A percentile compares a stretch with the other conserved stretches of the same genome.
Evolutionary conservation across 92 coral and sea anemone genomes (phyloP).

Genomic region (Palythoa grandis): DNA sequence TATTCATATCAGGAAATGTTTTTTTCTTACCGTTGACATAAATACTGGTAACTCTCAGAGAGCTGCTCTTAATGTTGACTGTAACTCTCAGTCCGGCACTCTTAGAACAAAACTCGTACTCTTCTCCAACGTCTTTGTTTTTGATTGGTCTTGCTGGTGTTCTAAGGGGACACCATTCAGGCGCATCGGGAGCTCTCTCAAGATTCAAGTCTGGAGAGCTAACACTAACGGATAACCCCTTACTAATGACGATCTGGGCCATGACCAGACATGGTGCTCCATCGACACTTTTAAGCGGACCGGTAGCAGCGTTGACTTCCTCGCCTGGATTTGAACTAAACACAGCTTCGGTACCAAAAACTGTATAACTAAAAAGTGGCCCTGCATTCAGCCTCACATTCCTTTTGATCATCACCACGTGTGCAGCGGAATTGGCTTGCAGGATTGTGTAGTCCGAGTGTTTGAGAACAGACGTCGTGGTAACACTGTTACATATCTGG

Average conservation of each 20-base stretch:
- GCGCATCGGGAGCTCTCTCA: neutral
- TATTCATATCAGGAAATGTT: neutral
- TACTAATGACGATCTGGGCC: conserved; percentile 7
- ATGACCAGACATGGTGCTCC: conserved; percentile 27
- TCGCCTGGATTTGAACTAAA: neutral
- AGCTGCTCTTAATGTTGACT: neutral
- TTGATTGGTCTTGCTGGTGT: neutral
- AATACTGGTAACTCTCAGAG: neutral
- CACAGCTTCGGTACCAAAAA: conserved; percentile 1
- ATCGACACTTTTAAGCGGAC: conserved; percentile 33
- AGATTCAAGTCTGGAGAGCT: conserved; percentile 55
- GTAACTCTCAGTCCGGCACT: neutral
- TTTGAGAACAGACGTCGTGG: neutral
- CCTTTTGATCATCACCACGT: conserved; percentile 32
- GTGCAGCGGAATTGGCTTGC: conserved; percentile 44
- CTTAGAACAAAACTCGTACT: neutral
- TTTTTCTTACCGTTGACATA: neutral
- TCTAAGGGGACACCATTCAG: neutral
- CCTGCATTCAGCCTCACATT: neutral
- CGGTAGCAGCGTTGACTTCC: neutral
- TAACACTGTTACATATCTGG: neutral
- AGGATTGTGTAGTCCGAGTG: conserved; percentile 29
- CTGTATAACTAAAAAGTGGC: conserved; percentile 43
- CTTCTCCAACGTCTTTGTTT: neutral
- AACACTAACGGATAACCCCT: conserved; percentile 21